Percentiles rank a stretch among this genome's conserved stretches.
phyloP scores from a whole-genome alignment of 2,888 invertebrate genomes.

The Orthosia incerta region DNA sequence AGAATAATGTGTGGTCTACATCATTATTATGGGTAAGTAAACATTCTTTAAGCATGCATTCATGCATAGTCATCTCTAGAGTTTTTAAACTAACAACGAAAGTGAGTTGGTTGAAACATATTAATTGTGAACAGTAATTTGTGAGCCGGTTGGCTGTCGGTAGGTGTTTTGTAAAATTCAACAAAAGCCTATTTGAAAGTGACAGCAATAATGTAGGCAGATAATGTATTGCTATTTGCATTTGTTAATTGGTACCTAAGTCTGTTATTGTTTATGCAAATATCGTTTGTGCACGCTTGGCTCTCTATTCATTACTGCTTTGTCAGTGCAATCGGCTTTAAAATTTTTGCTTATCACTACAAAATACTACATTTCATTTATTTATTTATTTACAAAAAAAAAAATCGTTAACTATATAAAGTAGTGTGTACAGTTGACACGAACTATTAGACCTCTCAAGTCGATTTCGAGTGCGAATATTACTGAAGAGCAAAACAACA shows the following conservation, averaged over 20 bases:
- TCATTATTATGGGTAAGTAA: constrained; percentile 34
- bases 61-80: constrained; percentile 13
- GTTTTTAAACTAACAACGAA: constrained; percentile 30
- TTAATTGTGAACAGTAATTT: constrained; percentile 22
- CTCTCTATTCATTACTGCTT: constrained; percentile 1
- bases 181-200: constrained; percentile 42
- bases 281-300: constrained; percentile 1
- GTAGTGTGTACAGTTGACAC: not conserved
- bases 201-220: constrained; percentile 13
- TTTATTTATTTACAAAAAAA: no score
- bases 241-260: constrained; percentile 21
- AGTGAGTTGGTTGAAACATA: constrained; percentile 20
- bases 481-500: constrained; percentile 50
- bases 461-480: constrained; percentile 27
- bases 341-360: not conserved
- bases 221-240: constrained; percentile 31
- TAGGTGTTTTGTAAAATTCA: constrained; percentile 15
- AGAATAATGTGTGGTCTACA: constrained; percentile 57
- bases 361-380: no score
- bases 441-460: constrained; percentile 19
- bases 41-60: constrained; percentile 14
- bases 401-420: not conserved
- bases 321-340: constrained; percentile 3
- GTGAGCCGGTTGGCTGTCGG: not conserved
- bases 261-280: constrained; percentile 33